A percentile compares a stretch with the other conserved stretches of the same genome.
phyloP scores from a whole-genome alignment of 2,113 vertebrate genomes.

The Cyphomyrus plagiostoma region DNA sequence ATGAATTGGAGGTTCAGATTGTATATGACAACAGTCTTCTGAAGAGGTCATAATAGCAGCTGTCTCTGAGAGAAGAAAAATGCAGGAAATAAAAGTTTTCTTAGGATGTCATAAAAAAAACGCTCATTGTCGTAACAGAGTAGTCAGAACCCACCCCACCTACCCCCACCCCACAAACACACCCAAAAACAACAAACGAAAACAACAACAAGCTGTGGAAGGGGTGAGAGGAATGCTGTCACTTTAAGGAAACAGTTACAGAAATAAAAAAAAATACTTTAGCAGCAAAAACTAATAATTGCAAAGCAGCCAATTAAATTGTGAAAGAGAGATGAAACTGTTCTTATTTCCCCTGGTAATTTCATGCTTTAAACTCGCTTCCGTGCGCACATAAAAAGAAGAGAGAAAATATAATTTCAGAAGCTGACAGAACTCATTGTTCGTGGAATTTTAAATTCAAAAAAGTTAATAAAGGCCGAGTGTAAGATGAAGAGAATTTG shows the following conservation, averaged over 20 bases:
- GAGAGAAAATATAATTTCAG: slow-evolving; percentile 99
- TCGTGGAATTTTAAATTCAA: slow-evolving; percentile 99
- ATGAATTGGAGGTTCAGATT: background rate
- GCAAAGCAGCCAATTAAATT: slow-evolving; percentile 99
- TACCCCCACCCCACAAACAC: background rate
- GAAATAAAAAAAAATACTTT: slow-evolving; percentile 97
- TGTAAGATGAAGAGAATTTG: slow-evolving; percentile 99
- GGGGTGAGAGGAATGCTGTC: slow-evolving; percentile 61
- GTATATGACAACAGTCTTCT: background rate
- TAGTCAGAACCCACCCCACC: background rate
- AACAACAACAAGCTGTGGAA: slow-evolving; percentile 35
- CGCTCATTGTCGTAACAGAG: background rate
- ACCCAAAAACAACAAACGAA: background rate
- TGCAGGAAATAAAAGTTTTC: background rate
- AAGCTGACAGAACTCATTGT: slow-evolving; percentile 99
- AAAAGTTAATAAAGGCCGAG: slow-evolving; percentile 99
- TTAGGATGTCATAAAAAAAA: background rate
- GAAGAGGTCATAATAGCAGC: background rate
- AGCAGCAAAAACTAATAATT: slow-evolving; percentile 99
- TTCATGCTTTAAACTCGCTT: slow-evolving; percentile 99
- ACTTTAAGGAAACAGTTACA: slow-evolving; percentile 99
- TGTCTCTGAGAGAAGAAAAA: background rate
- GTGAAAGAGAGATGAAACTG: slow-evolving; percentile 99
- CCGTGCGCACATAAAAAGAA: slow-evolving; percentile 84
- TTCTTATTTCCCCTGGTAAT: slow-evolving; percentile 99